Evolutionary conservation across 2,797 vertebrate species (phyloP).

Genomic region (Anguilla pacifica): DNA sequence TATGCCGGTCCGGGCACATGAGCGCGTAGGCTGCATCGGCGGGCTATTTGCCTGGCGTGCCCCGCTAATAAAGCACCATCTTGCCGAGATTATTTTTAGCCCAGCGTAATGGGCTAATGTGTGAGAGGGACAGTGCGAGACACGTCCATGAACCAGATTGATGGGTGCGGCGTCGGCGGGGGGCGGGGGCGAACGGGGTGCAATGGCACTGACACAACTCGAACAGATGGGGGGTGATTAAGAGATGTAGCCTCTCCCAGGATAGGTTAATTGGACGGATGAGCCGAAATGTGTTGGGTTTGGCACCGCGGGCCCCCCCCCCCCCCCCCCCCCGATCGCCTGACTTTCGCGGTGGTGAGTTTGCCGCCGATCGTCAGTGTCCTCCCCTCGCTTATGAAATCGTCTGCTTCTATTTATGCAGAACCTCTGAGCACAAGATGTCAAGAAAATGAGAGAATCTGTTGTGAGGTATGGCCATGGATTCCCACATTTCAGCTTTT

Average conservation of each 20-base stretch:
- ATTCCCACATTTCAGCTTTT: not conserved
- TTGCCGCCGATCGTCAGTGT: conserved; percentile 41
- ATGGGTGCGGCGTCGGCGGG: conserved; percentile 64
- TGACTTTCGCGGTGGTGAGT: conserved; percentile 45
- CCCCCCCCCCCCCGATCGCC: conserved; percentile 39
- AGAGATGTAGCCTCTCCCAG: conserved; percentile 58
- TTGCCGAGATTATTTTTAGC: conserved; percentile 48
- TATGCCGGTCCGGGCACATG: not conserved
- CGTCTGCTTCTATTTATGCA: conserved; percentile 22
- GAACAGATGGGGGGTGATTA: conserved; percentile 75
- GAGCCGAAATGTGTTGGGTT: conserved; percentile 67
- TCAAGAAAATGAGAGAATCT: not conserved
- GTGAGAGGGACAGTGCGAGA: conserved; percentile 25
- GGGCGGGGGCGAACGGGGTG: conserved; percentile 59
- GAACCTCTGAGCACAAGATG: not conserved
- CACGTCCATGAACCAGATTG: conserved; percentile 61
- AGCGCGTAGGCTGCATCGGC: not conserved
- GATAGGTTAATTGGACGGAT: conserved; percentile 75
- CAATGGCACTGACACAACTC: conserved; percentile 58
- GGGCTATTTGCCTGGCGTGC: not conserved
- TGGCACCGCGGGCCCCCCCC: conserved; percentile 55
- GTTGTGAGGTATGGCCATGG: not conserved
- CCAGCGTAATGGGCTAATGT: conserved; percentile 41
- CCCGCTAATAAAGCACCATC: conserved; percentile 44
- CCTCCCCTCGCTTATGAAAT: conserved; percentile 23